Base-by-base conservation (phyloP, 2,113 vertebrate species). In the Sporophila hypoxantha region DNA sequence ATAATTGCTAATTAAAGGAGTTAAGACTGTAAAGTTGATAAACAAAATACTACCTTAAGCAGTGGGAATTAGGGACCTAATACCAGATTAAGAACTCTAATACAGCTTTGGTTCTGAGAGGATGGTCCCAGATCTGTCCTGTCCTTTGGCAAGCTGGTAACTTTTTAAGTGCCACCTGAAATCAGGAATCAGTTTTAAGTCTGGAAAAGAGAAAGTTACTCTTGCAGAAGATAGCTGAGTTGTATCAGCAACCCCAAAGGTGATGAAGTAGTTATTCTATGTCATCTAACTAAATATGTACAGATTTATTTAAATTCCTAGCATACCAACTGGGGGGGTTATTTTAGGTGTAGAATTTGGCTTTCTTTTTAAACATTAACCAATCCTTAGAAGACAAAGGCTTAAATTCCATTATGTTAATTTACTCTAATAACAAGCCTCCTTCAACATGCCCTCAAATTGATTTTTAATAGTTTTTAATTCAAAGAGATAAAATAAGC, bases 401-500 rank as follows among this genome's bases (percentile, higher is more conserved):
- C 82, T 92, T 65, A 68, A 67, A 91, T 83, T 87, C 46, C 85
- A 85, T 95, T 89, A 91, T 88, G 93, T 82, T 93, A 91, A 93
- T 93, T 93, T 85, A 68, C 37, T 89, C 67, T 95, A 91, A 87
- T 85, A 92, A 91, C 84, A 84, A 90, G 74, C 44, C 83, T 87
- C 83, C 77, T 92, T 95, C 91, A 87, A 70, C 78, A 87, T 84
- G 83, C 81, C 91, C 88, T 91, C 84, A 91, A 95, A 95, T 95
- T 95, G 90, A 95, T 95, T 95, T 91, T 92, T 92, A 91, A 94
- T 75, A 64, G 56, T 53, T 91, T 95, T 90, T 93, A 95, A 93
- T 92, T 95, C 91, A 80, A 88, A 62, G 68, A 94, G 88, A 94
- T 92, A 95, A 94, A 94, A 93, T 89, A 93, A 89, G 76, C 93